These are phyloP conservation scores for Podiceps cristatus DNA, from an alignment of 2,113 vertebrate genomes.

Conservation along the genomic window DNA sequence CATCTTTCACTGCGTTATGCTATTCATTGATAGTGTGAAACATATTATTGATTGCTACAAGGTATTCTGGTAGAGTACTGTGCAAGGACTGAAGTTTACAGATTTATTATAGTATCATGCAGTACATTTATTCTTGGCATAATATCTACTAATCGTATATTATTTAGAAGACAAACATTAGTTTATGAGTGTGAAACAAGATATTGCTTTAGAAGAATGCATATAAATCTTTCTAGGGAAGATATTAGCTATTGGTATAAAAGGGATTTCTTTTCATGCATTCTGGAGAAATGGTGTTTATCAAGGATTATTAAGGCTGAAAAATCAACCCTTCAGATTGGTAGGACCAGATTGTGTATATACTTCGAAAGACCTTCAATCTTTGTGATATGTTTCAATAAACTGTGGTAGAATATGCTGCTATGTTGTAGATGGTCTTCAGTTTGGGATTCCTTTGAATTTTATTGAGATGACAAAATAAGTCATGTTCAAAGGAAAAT, in stretches of 20 bases:
- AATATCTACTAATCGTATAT: constrained; percentile 19
- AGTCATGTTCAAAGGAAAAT: background rate
- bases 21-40: constrained; percentile 1
- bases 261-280: constrained; percentile 10
- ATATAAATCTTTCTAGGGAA: constrained; percentile 8
- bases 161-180: constrained; percentile 51
- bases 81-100: background rate
- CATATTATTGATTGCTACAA: constrained; percentile 6
- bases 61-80: background rate
- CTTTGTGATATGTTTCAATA: background rate
- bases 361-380: background rate
- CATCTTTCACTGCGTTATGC: constrained; percentile 10
- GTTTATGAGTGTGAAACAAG: constrained; percentile 13
- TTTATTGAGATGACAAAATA: background rate
- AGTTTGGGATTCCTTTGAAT: background rate
- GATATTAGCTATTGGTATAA: background rate
- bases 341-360: background rate
- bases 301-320: background rate
- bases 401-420: background rate
- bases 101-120: background rate
- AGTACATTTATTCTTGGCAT: constrained; percentile 30
- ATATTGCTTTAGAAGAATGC: background rate
- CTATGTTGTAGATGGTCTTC: background rate
- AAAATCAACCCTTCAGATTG: background rate
- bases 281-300: background rate